These are phyloP conservation scores for Manis crassicaudata DNA, from an alignment of 2,797 vertebrate genomes.

Conservation along the genomic window DNA sequence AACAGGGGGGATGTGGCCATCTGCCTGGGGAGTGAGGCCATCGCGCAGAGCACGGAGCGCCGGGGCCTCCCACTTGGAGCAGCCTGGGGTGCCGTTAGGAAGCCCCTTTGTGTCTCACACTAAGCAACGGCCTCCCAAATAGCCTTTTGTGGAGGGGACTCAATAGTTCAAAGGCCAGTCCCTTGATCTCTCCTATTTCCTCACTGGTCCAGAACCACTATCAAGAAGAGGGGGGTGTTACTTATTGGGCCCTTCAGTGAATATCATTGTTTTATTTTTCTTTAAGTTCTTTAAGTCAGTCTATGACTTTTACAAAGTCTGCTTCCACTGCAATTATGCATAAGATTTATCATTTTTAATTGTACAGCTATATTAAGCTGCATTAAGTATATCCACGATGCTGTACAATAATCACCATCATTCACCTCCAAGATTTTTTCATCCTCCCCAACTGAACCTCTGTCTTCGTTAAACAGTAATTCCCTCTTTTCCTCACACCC, in stretches of 20 bases:
- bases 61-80: background rate
- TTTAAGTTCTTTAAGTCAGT: background rate
- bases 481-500: background rate
- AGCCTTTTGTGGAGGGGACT: background rate
- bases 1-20: background rate
- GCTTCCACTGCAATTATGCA: background rate
- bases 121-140: background rate
- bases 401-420: background rate
- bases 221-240: background rate
- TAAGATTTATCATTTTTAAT: background rate
- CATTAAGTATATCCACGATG: background rate
- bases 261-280: background rate
- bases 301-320: background rate
- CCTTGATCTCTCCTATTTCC: background rate
- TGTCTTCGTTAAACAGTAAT: no score
- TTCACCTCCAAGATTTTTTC: background rate
- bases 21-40: no score
- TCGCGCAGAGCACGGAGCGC: background rate
- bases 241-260: background rate
- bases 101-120: background rate
- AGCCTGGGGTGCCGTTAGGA: no score
- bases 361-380: background rate
- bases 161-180: background rate
- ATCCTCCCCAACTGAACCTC: background rate
- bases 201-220: background rate